Percentiles rank a stretch among this genome's conserved stretches.
Conservation (phyloP, 1,140 invertebrate genomes). For the Chrysopa pallens region DNA sequence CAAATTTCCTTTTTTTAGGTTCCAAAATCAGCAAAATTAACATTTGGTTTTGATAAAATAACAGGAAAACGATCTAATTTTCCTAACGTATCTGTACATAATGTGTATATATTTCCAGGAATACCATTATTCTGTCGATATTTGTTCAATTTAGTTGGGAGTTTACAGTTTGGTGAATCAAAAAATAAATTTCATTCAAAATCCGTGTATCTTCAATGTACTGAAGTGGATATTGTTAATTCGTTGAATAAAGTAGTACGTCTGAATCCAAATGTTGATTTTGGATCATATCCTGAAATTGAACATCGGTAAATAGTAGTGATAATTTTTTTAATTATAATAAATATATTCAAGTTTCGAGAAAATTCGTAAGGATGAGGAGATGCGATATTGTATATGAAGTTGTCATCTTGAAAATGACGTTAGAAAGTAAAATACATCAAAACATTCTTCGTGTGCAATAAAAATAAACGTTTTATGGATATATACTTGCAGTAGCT, state of each 20-base stretch:
- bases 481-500: no score
- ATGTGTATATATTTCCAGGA: constrained; percentile 66
- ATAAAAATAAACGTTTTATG: no score
- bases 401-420: no score
- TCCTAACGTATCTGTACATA: constrained; percentile 47
- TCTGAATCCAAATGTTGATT: constrained; percentile 26
- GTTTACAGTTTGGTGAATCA: constrained; percentile 21
- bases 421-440: no score
- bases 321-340: constrained; percentile 3
- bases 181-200: constrained; percentile 21
- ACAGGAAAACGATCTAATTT: constrained; percentile 23
- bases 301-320: constrained; percentile 19
- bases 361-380: no score
- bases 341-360: no score
- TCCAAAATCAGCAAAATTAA: constrained; percentile 24
- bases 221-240: constrained; percentile 25
- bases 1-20: constrained; percentile 18
- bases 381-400: no score
- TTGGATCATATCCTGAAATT: constrained; percentile 31
- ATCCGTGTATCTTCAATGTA: constrained; percentile 24
- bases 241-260: constrained; percentile 22
- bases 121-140: constrained; percentile 45
- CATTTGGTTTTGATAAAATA: constrained; percentile 20
- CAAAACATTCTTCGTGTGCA: no score
- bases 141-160: constrained; percentile 26